Base-by-base conservation (phyloP, 2,797 vertebrate genomes). In the Sebastes wilsoni region DNA sequence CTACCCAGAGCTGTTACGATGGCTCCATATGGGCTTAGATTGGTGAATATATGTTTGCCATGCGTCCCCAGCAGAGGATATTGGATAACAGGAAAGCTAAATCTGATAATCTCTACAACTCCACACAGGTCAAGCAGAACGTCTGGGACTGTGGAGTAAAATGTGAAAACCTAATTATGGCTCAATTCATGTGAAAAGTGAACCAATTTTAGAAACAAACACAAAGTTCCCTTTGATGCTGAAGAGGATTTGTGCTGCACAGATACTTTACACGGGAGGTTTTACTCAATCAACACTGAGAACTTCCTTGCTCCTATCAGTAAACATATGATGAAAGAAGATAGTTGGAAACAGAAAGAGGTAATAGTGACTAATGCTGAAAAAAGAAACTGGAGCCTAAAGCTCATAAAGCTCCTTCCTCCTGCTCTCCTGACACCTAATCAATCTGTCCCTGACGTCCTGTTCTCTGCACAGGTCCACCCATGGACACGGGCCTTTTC, bases 321-420 rank as follows among this genome's bases (percentile, higher is more conserved):
- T 16, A 32, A 71, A 38, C 11, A 38, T 61, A 16, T 1, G 18
- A 76, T 25, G 54, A 67, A 61, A 62, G 61, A 69, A 55, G 66
- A 82, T 20, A 75, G 73, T 49, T 58, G 58, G 81, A 67, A 84
- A 76, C 52, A 71, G 77, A 78, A 22, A 61, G 38, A 62, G 61
- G 62, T 23, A 65, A 49, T 11, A 70, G 58, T 85, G 78, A 90
- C 67, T 90, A 80, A 89, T 84, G 79, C 58, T 76, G 64, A 92
- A 92, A 93, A 90, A 89, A 93, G 91, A 88, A 87, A 89, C 66
- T 81, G 32, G 62, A 84, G 81, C 71, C 55, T 83, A 72, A 72
- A 77, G 68, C 88, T 89, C 88, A 82, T 90, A 88, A 92, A 89
- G 84, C 74, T 86, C 82, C 82, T 89, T 92, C 90, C 90, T 88